Percentiles rank a stretch among this genome's conserved stretches.
Evolutionary conservation across 35 echinoderm and acorn worm species (phyloP).

Genomic region (Hemicentrotus pulcherrimus): DNA sequence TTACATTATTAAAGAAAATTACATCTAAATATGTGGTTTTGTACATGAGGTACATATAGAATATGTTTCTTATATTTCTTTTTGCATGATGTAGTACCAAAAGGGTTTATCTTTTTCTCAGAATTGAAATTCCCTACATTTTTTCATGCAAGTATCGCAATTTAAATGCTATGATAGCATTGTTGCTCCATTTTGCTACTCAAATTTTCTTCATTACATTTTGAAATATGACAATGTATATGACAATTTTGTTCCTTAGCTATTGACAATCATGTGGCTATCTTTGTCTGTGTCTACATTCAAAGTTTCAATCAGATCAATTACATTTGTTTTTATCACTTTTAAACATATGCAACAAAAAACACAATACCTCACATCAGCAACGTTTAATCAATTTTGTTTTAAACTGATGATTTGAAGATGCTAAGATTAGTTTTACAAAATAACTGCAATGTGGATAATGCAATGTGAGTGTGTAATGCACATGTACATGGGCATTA

Average conservation of each 20-base stretch:
- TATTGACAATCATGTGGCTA: neutral
- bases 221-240: neutral
- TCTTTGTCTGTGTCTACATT: neutral
- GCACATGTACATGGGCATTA: neutral
- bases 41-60: neutral
- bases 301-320: neutral
- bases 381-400: neutral
- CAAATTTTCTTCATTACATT: neutral
- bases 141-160: neutral
- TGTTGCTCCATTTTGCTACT: neutral
- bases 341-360: neutral
- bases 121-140: neutral
- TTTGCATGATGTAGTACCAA: neutral
- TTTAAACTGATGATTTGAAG: neutral
- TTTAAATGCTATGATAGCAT: neutral
- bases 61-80: neutral
- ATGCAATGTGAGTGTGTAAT: neutral
- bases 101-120: neutral
- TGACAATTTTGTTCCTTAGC: neutral
- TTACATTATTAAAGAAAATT: neutral
- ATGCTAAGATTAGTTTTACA: neutral
- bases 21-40: neutral
- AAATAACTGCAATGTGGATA: neutral
- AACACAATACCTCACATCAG: neutral
- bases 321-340: neutral